Evolutionary conservation across 2,113 vertebrate genomes (phyloP), one percentile per base, ranked within the genome.

Genomic region (Chaetorhynchus papuensis): DNA sequence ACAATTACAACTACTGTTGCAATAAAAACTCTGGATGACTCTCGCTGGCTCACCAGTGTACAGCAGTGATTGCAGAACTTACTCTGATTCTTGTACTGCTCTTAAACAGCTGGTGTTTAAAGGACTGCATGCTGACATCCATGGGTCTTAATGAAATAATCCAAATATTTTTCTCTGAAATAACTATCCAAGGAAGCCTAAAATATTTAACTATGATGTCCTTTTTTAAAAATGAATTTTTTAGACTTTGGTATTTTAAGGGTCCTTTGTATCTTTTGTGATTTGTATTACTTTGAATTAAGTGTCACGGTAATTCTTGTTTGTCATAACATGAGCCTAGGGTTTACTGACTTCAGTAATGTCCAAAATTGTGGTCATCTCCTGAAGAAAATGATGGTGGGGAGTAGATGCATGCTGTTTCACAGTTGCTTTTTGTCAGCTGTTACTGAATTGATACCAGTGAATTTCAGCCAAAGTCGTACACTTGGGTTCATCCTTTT

Each of bases 141-240:
- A 5, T 17, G 13, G 27, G 18, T 33, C 39, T 69, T 60, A 37
- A 27, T 33, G 31, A 77, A 78, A 69, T 69, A 76, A 45, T 54
- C 37, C 17, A 61, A 83, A 22, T 57, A 44, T n/a, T 81, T 91
- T 68, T 83, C 28, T 90, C 19, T 77, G 57, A 76, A 88, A 76
- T 27, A 83, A 19, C 31, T 77, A 50, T 15, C 10, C 15, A 70
- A 42, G 8, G 21, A 90, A 68, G 15, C 30, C 31, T 35, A 27
- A 83, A 77, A 21, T 75, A 35, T 44, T 82, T 61, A 64, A 52
- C 14, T 42, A 31, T 49, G 15, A 60, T 56, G 11, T 53, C 5
- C 4, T 64, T 71, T 70, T 28, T 33, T 3, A 63, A 37, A 79
- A 75, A 59, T 3, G 0, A 15, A 0, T 16, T 59, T 69, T 63